A percentile compares a stretch with the other conserved stretches of the same genome.
Conservation (phyloP, 2,797 vertebrate genomes). For the Propithecus deckenii region DNA sequence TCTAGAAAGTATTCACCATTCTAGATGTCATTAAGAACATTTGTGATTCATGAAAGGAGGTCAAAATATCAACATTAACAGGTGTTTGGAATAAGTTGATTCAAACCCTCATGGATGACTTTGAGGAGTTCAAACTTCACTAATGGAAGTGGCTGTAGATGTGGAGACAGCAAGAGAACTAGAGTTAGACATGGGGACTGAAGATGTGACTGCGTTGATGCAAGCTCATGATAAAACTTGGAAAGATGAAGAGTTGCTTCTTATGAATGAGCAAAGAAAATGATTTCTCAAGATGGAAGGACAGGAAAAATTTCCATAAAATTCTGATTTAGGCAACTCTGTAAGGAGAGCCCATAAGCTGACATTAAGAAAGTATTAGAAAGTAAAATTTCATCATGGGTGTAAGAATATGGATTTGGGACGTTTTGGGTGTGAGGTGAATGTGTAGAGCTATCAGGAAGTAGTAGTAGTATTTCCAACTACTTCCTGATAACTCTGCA, state of each 20-base stretch:
- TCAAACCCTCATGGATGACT: neutral
- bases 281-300: neutral
- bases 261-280: neutral
- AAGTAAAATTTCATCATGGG: neutral
- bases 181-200: neutral
- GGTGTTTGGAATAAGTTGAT: neutral
- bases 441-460: too few species aligned
- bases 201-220: neutral
- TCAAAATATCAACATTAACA: neutral
- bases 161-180: neutral
- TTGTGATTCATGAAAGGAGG: neutral
- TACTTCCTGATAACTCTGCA: neutral
- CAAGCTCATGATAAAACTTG: neutral
- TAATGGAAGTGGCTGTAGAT: neutral
- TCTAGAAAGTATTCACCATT: neutral
- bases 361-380: neutral
- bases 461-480: too few species aligned
- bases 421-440: neutral
- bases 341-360: neutral
- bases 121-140: neutral
- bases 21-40: neutral
- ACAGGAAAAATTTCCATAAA: neutral
- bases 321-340: neutral
- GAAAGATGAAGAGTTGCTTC: neutral
- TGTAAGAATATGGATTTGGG: neutral